Base-by-base conservation (phyloP, 92 coral and sea anemone species). In the Porites divaricata region DNA sequence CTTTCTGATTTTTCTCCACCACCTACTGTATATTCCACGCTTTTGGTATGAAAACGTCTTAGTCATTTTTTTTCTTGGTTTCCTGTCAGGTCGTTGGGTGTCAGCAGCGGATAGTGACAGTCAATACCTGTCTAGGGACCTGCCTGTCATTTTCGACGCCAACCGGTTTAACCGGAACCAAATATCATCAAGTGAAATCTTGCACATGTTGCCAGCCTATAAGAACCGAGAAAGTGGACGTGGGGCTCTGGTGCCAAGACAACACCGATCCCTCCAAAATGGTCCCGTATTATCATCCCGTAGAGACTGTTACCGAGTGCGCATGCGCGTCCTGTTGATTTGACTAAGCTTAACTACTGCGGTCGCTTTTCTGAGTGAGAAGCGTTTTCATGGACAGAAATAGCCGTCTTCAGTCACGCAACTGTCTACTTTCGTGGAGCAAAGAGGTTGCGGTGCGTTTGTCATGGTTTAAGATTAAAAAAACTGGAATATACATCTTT, bases 131-230 rank as follows among this genome's bases (percentile, higher is more conserved):
- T 67, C 35, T 89, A 35, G 92, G 92, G 41, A 85, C 89, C 21
- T 89, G 92, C 6, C 73, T 89, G 66, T 89, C 92, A 2, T 65
- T 78, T 64, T 75, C 89, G 28, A 82, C 86, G 53, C 92, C 92
- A 20, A 67, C 80, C 21, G 82, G 89, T 48, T 89, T 89, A 20
- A 72, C 80, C 26, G 82, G 89, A 56, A 1, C 74, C 63, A 61
- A 70, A 7, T 67, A 89, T 62, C 28, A 59, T 12, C 89, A 78
- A 23, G 86, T 76, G 8, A 7, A 59, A 28, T 85, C 89, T 5
- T 89, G 92, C 69, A 89, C 85, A 0, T 89, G 92, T 57, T 89
- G 92, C 50, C 89, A 85, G 58, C 92, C 66, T 35, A 85, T 78
- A 24, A 82, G 66, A 73, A 85, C 69, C 66, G 25, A 74, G 21